These are phyloP conservation scores for Timandra comae DNA, from an alignment of 2,888 invertebrate species.

Conservation along the genomic window DNA sequence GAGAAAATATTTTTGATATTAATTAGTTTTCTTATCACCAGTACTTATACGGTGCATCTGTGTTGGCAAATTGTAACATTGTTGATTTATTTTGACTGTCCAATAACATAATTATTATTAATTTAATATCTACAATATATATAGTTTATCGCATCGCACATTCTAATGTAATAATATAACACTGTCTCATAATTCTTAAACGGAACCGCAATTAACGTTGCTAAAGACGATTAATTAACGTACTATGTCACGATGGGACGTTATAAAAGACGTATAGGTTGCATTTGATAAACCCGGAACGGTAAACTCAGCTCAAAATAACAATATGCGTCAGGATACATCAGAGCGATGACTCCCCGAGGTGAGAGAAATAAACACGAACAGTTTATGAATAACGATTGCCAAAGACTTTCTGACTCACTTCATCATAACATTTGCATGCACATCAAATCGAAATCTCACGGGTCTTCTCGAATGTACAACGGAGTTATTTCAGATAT, in stretches of 20 bases:
- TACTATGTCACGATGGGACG: conserved; percentile 26
- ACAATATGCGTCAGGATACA: conserved; percentile 54
- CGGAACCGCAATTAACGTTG: conserved; percentile 17
- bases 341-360: conserved; percentile 50
- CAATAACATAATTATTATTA: conserved; percentile 13
- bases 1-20: no score
- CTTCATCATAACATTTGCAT: no score
- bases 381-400: conserved; percentile 60
- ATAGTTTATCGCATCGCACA: not conserved
- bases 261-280: conserved; percentile 28
- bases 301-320: conserved; percentile 48
- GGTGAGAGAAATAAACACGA: conserved; percentile 49
- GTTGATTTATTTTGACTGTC: conserved; percentile 45
- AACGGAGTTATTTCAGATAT: no score
- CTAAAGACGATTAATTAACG: conserved; percentile 21
- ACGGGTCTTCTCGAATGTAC: no score
- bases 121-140: not conserved
- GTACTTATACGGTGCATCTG: conserved; percentile 39
- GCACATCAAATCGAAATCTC: no score
- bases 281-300: conserved; percentile 30
- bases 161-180: conserved; percentile 1
- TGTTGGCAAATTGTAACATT: conserved; percentile 55
- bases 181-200: conserved; percentile 18
- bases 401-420: conserved; percentile 53
- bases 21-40: conserved; percentile 4